A percentile compares a stretch with the other conserved stretches of the same genome.
Evolutionary conservation across 2,113 vertebrate genomes (phyloP).

Genomic region (Oncorhynchus masou): DNA sequence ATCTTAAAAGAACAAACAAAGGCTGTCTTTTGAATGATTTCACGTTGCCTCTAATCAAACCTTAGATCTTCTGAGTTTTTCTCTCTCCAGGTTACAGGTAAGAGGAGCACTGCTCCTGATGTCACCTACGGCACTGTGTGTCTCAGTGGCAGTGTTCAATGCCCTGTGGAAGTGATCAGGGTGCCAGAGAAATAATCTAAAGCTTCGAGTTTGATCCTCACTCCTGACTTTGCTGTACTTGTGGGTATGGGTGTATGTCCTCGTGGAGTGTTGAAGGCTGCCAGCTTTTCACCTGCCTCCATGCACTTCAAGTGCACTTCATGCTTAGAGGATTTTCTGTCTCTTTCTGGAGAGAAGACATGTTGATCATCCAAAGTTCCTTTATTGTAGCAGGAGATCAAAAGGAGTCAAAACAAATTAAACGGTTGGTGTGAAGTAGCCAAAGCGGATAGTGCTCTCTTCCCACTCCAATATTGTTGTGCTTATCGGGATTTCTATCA

Average conservation of each 20-base stretch:
- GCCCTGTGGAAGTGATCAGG: slow-evolving; percentile 28
- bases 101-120: slow-evolving; percentile 52
- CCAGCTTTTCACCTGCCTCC: slow-evolving; percentile 56
- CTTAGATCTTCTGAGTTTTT: slow-evolving; percentile 56
- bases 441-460: slow-evolving; percentile 44
- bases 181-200: slow-evolving; percentile 35
- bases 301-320: slow-evolving; percentile 48
- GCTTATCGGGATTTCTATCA: slow-evolving; percentile 67
- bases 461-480: slow-evolving; percentile 49
- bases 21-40: slow-evolving; percentile 64
- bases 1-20: slow-evolving; percentile 67
- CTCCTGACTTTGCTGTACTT: slow-evolving; percentile 34
- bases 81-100: slow-evolving; percentile 68
- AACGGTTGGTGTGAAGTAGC: slow-evolving; percentile 46
- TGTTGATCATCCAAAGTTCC: slow-evolving; percentile 45
- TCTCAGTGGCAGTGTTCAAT: slow-evolving; percentile 56
- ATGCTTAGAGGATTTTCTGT: slow-evolving; percentile 35
- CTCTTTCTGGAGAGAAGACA: slow-evolving; percentile 21
- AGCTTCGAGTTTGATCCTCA: slow-evolving; percentile 33
- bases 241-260: slow-evolving; percentile 36
- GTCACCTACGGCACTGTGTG: slow-evolving; percentile 46
- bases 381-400: slow-evolving; percentile 62
- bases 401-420: slow-evolving; percentile 70
- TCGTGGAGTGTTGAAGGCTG: slow-evolving; percentile 28
- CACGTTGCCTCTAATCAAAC: slow-evolving; percentile 60